Base-by-base conservation (phyloP, 2,888 invertebrate genomes). In the Dicyrtomina minuta region DNA sequence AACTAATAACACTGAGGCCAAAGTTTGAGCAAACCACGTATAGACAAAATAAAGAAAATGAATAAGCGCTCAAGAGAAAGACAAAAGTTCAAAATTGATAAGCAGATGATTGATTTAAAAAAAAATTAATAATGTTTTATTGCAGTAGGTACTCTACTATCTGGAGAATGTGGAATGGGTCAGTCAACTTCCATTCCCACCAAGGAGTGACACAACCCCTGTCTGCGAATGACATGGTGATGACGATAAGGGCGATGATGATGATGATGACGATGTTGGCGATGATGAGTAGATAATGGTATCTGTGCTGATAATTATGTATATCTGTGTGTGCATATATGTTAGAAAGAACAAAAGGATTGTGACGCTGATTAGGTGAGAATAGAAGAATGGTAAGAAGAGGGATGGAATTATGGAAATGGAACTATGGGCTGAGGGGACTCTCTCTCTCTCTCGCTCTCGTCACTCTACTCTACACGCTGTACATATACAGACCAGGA, bases 291-390 rank as follows among this genome's bases (percentile, higher is more conserved):
- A 33, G 33, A 33, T 33, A n/a, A n/a, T n/a, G n/a, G n/a, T n/a
- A n/a, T n/a, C n/a, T n/a, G n/a, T n/a, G n/a, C n/a, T n/a, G n/a
- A n/a, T n/a, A 33, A 33, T 33, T 33, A 33, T 33, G 33, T 33
- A 55, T 27, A 17, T 56, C 33, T 33, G 33, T 8, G 33, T 33
- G 33, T 33, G 33, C n/a, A n/a, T n/a, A n/a, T n/a, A n/a, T n/a
- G n/a, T n/a, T n/a, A 51, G 51, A 51, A 17, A 58, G 58, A 58
- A 58, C 58, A 58, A 58, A 58, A 58, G 58, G 58, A 58, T 58
- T 41, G 5, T 56, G 27, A 8, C 8, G 33, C 33, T 22, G 53
- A 53, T 53, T 13, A 22, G 24, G 53, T 53, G 4, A 22, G 20
- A 53, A 8, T n/a, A n/a, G 33, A 22, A 22, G 53, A 13, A 53